Conservation (phyloP, 2,113 vertebrate species). For the Tylochromis polylepis region DNA sequence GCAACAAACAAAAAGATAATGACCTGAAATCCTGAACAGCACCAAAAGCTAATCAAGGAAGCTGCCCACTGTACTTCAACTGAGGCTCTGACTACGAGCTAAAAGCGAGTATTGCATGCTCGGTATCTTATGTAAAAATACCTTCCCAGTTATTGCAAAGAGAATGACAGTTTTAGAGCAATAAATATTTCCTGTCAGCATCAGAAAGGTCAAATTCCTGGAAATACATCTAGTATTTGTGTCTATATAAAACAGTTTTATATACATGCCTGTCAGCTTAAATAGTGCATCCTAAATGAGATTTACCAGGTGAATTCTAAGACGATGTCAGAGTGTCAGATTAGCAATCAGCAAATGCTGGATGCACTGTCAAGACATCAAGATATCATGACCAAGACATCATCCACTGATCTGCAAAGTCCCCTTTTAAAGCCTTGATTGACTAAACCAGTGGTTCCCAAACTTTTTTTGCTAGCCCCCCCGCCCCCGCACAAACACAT, state of each 20-base stretch:
- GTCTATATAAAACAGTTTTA: neutral
- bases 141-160: neutral
- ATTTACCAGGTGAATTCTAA: too few species aligned
- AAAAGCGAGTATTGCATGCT: accelerated
- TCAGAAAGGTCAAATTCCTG: neutral
- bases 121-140: neutral
- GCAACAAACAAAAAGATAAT: neutral
- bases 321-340: neutral
- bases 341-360: neutral
- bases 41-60: neutral
- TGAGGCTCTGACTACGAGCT: neutral
- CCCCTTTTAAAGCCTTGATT: neutral
- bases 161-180: neutral
- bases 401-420: neutral
- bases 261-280: neutral
- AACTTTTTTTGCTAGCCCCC: too few species aligned
- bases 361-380: neutral
- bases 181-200: neutral
- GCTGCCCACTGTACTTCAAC: neutral
- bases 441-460: too few species aligned
- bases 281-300: neutral
- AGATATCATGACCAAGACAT: neutral
- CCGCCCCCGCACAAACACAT: too few species aligned
- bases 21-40: neutral
- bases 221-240: neutral